phyloP scores from a whole-genome alignment of 2,797 vertebrate species.

The Peromyscus aztecus region DNA sequence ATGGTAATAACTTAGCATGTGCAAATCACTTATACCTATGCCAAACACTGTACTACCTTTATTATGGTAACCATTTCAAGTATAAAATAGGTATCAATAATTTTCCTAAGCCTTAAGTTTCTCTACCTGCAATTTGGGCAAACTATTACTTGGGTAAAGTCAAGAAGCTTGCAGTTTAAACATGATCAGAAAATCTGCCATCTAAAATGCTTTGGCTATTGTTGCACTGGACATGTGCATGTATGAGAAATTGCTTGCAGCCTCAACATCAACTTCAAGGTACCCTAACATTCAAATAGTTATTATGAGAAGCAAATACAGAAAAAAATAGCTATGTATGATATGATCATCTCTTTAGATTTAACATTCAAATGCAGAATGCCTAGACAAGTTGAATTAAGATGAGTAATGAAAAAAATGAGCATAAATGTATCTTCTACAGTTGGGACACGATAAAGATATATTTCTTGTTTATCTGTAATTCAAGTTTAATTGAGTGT shows the following conservation, averaged over 20 bases:
- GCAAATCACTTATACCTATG: slow-evolving; percentile 8
- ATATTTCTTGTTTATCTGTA: not conserved
- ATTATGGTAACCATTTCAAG: not conserved
- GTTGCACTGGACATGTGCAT: not conserved
- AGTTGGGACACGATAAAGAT: not conserved
- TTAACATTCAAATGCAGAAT: slow-evolving; percentile 33
- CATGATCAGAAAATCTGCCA: slow-evolving; percentile 2
- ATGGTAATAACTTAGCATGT: not conserved
- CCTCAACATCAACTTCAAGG: not conserved
- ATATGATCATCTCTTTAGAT: slow-evolving; percentile 2
- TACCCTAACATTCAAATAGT: slow-evolving; percentile 39
- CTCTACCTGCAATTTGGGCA: not conserved
- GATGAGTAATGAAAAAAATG: not conserved
- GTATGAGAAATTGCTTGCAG: not conserved
- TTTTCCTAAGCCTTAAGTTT: not conserved
- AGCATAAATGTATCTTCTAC: not conserved
- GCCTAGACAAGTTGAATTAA: slow-evolving; percentile 39
- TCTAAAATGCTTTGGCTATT: not conserved
- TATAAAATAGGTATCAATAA: not conserved
- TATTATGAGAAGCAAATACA: not conserved
- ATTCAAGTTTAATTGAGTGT: not conserved
- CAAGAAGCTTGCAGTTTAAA: slow-evolving; percentile 8
- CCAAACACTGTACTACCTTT: slow-evolving; percentile 22
- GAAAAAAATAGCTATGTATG: not conserved
- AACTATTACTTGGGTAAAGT: slow-evolving; percentile 30